Conservation (phyloP, 2,113 vertebrate species). For the Ivindomyrus marchei region DNA sequence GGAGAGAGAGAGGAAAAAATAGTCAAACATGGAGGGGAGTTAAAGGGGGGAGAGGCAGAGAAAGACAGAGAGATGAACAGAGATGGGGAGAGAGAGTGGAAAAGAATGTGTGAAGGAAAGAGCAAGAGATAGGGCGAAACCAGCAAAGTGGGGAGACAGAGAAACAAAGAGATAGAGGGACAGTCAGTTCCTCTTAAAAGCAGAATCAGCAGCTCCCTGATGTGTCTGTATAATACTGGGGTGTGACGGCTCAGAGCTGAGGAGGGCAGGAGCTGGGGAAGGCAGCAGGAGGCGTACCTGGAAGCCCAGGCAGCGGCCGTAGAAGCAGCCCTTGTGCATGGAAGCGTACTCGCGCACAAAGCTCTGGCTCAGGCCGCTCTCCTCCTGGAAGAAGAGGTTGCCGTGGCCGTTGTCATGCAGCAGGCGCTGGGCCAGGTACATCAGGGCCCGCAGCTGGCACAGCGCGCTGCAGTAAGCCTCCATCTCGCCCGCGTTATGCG, state of each 20-base stretch:
- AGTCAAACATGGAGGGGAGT: not conserved
- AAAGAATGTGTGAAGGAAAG: not conserved
- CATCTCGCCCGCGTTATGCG: conserved; percentile 76
- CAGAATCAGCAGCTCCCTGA: not conserved
- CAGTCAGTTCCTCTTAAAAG: not conserved
- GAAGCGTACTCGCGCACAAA: conserved; percentile 76
- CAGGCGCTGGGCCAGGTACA: conserved; percentile 77
- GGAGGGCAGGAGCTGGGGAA: not conserved
- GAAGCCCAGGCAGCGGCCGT: conserved; percentile 84
- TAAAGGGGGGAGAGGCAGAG: not conserved
- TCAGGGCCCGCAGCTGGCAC: conserved; percentile 77
- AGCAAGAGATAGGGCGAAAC: not conserved
- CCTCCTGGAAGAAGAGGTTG: conserved; percentile 74
- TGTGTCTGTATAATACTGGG: not conserved
- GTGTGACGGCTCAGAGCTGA: not conserved
- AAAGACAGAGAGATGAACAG: not conserved
- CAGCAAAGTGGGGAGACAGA: not conserved
- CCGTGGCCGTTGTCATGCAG: conserved; percentile 72
- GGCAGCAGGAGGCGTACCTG: conserved; percentile 60
- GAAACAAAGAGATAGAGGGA: not conserved
- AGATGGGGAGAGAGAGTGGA: not conserved
- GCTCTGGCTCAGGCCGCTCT: conserved; percentile 67
- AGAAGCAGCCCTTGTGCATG: conserved; percentile 88
- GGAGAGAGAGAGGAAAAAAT: not conserved
- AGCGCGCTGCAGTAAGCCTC: conserved; percentile 80